phyloP scores from a whole-genome alignment of 2,888 invertebrate genomes.

The Litoditis marina region DNA sequence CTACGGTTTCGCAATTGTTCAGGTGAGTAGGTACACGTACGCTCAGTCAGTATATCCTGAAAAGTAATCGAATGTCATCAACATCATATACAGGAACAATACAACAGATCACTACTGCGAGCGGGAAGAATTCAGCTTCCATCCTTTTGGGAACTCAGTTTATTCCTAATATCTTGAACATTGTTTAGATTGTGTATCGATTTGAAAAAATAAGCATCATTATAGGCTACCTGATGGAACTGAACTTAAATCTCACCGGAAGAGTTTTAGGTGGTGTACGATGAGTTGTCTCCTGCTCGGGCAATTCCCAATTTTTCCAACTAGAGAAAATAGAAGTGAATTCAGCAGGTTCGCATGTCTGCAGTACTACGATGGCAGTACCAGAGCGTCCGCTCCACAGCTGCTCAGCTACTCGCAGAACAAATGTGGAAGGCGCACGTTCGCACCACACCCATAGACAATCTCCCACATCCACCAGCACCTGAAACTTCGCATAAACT shows the following conservation, averaged over 20 bases:
- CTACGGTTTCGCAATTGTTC: conserved; percentile 37
- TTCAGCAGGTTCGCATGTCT: conserved; percentile 42
- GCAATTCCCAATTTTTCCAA: conserved; percentile 34
- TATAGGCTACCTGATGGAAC: neutral
- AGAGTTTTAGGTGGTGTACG: conserved; percentile 14
- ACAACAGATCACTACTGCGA: no score
- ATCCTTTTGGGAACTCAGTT: no score
- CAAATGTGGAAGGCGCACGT: conserved; percentile 32
- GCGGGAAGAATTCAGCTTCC: no score
- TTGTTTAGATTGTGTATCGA: no score
- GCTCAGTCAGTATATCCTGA: conserved; percentile 33
- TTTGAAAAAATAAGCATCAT: no score
- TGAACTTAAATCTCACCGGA: neutral
- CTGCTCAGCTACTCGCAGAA: conserved; percentile 37
- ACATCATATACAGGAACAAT: no score
- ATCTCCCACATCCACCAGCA: conserved; percentile 46
- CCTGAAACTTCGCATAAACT: no score
- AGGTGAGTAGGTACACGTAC: conserved; percentile 33
- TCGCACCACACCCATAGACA: conserved; percentile 53
- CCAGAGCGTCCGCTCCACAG: conserved; percentile 31
- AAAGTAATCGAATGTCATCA: no score
- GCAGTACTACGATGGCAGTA: conserved; percentile 37
- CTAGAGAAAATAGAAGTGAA: conserved; percentile 49
- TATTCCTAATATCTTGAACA: no score
- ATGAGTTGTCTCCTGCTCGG: conserved; percentile 14